Evolutionary conservation across 2,888 invertebrate genomes (phyloP).

Genomic region (Macaria notata): DNA sequence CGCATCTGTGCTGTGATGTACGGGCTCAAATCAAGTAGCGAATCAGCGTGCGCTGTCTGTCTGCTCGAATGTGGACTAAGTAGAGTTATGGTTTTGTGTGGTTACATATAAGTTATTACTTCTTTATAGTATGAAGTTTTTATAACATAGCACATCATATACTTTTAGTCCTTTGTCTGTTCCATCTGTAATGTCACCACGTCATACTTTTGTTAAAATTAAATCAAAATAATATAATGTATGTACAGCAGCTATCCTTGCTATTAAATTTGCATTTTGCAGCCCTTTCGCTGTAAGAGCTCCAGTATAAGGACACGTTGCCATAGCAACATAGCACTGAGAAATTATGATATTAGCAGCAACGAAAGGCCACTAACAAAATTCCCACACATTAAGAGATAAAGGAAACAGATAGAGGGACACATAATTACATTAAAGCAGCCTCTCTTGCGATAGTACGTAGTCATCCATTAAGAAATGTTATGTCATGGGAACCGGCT

Average conservation of each 20-base stretch:
- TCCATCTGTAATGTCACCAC: too few species aligned
- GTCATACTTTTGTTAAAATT: too few species aligned
- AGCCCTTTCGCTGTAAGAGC: too few species aligned
- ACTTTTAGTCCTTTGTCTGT: too few species aligned
- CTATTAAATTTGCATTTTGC: too few species aligned
- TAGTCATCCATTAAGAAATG: slow-evolving; percentile 31
- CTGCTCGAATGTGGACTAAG: neutral
- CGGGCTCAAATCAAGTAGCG: slow-evolving; percentile 32
- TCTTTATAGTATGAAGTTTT: too few species aligned
- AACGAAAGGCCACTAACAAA: slow-evolving; percentile 24
- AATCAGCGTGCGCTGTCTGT: slow-evolving; percentile 35
- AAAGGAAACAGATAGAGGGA: slow-evolving; percentile 35
- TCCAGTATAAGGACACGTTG: too few species aligned
- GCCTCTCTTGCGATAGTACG: slow-evolving; percentile 16
- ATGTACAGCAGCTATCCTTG: too few species aligned
- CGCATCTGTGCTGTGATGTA: slow-evolving; percentile 52
- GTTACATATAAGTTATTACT: too few species aligned
- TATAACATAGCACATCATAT: too few species aligned
- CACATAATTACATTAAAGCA: slow-evolving; percentile 30
- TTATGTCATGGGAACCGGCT: slow-evolving; percentile 42
- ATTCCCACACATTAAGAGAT: slow-evolving; percentile 36
- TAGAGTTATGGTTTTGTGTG: neutral
- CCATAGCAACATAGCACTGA: too few species aligned
- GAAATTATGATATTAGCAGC: slow-evolving; percentile 6
- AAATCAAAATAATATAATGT: too few species aligned